A percentile compares a stretch with the other conserved stretches of the same genome.
phyloP scores from a whole-genome alignment of 2,888 invertebrate species.

The Tethea ocularis region DNA sequence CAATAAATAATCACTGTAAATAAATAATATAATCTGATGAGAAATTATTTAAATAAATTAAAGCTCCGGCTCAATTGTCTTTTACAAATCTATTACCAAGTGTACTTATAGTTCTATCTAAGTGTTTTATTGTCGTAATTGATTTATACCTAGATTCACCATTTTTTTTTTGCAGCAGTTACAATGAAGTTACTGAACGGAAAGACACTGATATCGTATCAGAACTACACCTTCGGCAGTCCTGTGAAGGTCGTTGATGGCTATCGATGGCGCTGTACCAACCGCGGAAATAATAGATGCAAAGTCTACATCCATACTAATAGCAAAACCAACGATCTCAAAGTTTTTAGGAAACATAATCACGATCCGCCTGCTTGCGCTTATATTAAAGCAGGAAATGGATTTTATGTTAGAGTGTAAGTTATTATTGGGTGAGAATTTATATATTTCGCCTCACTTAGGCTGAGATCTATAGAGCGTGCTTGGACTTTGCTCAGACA shows the following conservation, averaged over 20 bases:
- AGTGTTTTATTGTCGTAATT: neutral
- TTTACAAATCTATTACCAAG: no score
- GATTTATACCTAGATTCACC: neutral
- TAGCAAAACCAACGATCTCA: neutral
- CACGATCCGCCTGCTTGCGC: neutral
- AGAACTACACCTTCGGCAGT: slow-evolving; percentile 31
- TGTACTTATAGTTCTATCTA: no score
- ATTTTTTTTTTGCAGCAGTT: neutral
- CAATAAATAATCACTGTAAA: no score
- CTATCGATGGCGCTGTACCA: slow-evolving; percentile 26
- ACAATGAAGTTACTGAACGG: neutral
- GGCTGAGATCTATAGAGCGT: no score
- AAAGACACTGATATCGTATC: slow-evolving; percentile 20
- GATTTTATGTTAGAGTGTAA: neutral
- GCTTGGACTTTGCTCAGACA: no score
- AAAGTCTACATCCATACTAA: slow-evolving; percentile 8
- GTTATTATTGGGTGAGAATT: neutral
- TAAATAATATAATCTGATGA: no score
- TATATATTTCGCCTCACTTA: no score
- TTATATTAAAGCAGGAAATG: neutral
- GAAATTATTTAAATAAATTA: no score
- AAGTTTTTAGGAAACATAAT: neutral
- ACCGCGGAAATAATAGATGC: slow-evolving; percentile 22
- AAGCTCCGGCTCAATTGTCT: no score
- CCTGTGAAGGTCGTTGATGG: slow-evolving; percentile 12